Base-by-base conservation (phyloP, 2,888 invertebrate genomes). In the Erebia palarica region DNA sequence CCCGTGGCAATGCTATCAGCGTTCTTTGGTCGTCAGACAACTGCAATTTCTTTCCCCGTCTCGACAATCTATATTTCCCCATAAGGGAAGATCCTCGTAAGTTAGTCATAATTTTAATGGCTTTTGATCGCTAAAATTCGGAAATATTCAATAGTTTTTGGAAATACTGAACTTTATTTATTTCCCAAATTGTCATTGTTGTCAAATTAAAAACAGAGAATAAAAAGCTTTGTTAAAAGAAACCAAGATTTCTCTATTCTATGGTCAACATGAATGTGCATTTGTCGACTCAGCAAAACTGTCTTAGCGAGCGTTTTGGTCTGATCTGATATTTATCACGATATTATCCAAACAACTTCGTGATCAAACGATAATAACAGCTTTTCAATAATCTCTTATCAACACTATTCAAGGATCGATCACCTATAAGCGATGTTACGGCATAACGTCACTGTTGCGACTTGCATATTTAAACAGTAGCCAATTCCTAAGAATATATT, bases 1-100 rank as follows among this genome's bases (percentile, higher is more conserved):
- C 92, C 75, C 86, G 91, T 0, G 92, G 92, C 73, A 93, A 78
- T 5, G 87, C 88, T 3, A 82, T 65, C 58, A 92, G 74, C 1
- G 82, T 84, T 68, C 87, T 83, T 51, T 82, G 83, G 57, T 91
- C 90, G 70, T 92, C 91, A 16, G 82, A 82, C 14, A 82, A 72
- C 70, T 84, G 86, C 27, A 92, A 77, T 74, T 91, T 92, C 13
- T 82, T 80, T 0, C 90, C 91, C 36, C 86, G 82, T 44, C 92
- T 81, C 4, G 89, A 85, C 75, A 91, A 75, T 73, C 77, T 87
- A 75, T 80, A 90, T 74, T 85, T 90, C 73, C 75, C 84, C 51
- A 73, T 69, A 36, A 59, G 70, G 0, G 69, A 47, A 9, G 68
- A 68, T 10, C 64, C 49, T 49, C 68, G 71, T 10, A 57, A 58